Evolutionary conservation across 1,140 invertebrate species (phyloP).

Genomic region (Drosophila hydei): DNA sequence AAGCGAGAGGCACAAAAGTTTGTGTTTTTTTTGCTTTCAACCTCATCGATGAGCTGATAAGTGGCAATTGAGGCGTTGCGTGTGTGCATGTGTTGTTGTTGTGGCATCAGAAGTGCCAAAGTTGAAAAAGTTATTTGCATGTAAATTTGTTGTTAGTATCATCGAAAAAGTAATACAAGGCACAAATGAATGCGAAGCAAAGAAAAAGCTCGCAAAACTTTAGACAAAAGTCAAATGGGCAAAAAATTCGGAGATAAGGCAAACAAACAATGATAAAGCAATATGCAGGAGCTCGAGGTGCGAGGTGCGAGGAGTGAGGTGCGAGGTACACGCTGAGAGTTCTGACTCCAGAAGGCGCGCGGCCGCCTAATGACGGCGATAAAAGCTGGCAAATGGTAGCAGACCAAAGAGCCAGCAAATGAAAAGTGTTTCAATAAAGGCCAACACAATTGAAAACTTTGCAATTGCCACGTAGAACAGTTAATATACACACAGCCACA

Average conservation of each 20-base stretch:
- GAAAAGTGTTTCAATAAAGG: conserved; percentile 66
- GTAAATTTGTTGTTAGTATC: conserved; percentile 77
- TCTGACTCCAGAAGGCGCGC: no score
- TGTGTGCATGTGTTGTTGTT: conserved; percentile 30
- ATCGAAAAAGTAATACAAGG: conserved; percentile 78
- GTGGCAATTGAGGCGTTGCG: conserved; percentile 69
- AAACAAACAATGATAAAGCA: conserved; percentile 43
- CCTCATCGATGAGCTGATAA: conserved; percentile 80
- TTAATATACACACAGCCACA: no score
- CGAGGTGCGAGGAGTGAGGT: no score
- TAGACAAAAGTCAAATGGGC: conserved; percentile 70
- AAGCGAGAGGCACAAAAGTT: conserved; percentile 30
- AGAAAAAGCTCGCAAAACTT: conserved; percentile 49
- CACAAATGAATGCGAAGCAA: conserved; percentile 40
- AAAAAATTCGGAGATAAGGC: conserved; percentile 39
- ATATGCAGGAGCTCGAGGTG: conserved; percentile 8
- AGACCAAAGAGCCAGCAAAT: conserved; percentile 32
- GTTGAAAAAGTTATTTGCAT: conserved; percentile 82
- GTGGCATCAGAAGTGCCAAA: conserved; percentile 63
- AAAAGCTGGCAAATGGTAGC: conserved; percentile 38
- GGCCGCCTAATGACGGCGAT: conserved; percentile 46
- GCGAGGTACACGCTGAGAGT: no score
- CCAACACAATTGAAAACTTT: conserved; percentile 54
- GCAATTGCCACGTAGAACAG: conserved; percentile 46
- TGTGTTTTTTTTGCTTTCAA: conserved; percentile 48